These are phyloP conservation scores for Agapornis canus DNA, from an alignment of 2,797 vertebrate genomes.

Conservation along the genomic window DNA sequence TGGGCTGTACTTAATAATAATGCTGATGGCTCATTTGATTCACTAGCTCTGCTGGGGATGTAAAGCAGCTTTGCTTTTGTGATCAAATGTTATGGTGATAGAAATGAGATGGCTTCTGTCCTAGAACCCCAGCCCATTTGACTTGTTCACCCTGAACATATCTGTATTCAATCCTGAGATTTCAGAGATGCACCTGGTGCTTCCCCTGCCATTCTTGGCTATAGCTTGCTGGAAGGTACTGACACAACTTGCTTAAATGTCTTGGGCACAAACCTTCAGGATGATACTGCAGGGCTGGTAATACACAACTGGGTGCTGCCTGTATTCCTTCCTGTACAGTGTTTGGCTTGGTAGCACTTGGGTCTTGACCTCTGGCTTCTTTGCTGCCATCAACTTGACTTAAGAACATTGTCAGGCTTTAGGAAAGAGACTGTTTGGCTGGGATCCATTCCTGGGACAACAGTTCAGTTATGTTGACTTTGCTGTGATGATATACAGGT, in stretches of 20 bases:
- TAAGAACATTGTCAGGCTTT: not conserved
- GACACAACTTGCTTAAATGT: not conserved
- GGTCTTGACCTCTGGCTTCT: not conserved
- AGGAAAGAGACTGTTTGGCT: not conserved
- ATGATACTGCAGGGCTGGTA: not conserved
- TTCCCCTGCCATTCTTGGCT: not conserved
- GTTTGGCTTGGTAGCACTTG: not conserved
- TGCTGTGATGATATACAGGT: not conserved
- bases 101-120: not conserved
- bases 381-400: not conserved
- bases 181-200: not conserved
- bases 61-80: not conserved
- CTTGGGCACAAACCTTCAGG: not conserved
- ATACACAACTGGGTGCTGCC: not conserved
- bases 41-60: not conserved
- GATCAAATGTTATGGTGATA: not conserved
- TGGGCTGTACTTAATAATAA: not conserved
- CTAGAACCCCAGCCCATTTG: not conserved
- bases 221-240: not conserved
- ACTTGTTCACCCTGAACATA: not conserved
- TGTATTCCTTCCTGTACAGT: not conserved
- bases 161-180: not conserved
- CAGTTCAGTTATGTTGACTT: not conserved
- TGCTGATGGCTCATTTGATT: not conserved
- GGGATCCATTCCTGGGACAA: not conserved